Evolutionary conservation across 2,888 invertebrate species (phyloP).

Genomic region (Xestia ashworthii): DNA sequence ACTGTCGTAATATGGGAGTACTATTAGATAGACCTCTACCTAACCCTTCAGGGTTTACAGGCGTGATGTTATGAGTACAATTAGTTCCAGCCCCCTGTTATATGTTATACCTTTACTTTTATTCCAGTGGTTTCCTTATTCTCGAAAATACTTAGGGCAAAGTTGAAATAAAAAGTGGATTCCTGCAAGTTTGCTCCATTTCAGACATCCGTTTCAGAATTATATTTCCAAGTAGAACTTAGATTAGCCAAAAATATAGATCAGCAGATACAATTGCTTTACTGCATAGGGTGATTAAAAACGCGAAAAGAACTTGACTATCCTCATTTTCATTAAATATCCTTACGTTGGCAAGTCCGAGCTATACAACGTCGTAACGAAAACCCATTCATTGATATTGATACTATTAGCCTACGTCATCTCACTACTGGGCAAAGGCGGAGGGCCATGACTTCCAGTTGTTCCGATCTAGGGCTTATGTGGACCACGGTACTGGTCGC

Average conservation of each 20-base stretch:
- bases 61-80: not conserved
- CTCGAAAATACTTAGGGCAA: not conserved
- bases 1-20: no score
- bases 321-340: not conserved
- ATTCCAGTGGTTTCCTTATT: not conserved
- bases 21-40: not conserved
- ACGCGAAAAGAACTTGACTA: not conserved
- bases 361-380: not conserved
- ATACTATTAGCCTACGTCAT: no score
- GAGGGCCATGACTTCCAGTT: no score
- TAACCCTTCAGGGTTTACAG: not conserved
- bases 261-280: slow-evolving; percentile 2
- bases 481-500: no score
- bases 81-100: not conserved
- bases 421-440: no score
- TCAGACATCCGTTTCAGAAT: not conserved
- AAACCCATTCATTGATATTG: not conserved
- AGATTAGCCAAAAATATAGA: not conserved
- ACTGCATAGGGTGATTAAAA: not conserved
- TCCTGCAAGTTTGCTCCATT: not conserved
- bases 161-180: not conserved
- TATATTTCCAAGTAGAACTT: not conserved
- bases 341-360: not conserved
- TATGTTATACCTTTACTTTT: not conserved
- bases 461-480: no score